These are phyloP conservation scores for Pantherophis vulpinus DNA, from an alignment of 2,797 vertebrate genomes.

Conservation along the genomic window DNA sequence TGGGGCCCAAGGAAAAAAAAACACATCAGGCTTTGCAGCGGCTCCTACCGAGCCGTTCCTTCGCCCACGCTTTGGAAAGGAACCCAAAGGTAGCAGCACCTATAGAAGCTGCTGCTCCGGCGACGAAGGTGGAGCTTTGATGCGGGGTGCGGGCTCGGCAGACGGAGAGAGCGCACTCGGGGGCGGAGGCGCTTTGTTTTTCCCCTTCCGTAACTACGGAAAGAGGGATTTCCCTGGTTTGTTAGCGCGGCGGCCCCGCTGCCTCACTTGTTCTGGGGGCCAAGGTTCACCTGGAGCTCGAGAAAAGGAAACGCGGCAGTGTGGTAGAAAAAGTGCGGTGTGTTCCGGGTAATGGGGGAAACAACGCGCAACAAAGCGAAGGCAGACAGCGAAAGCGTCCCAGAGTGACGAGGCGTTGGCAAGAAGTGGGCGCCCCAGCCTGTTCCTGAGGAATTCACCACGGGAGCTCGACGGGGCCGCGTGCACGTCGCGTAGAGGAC, in stretches of 20 bases:
- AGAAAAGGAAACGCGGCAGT: not conserved
- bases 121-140: not conserved
- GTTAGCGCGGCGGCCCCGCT: not conserved
- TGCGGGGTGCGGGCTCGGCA: not conserved
- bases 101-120: not conserved
- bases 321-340: not conserved
- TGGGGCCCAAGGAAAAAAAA: not conserved
- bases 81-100: not conserved
- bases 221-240: not conserved
- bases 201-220: not conserved
- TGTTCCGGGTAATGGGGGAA: not conserved
- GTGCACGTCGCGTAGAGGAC: not conserved
- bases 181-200: not conserved
- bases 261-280: no score
- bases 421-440: not conserved
- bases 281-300: not conserved
- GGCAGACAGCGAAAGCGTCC: not conserved
- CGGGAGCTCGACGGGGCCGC: fast-evolving
- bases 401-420: not conserved
- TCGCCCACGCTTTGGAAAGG: not conserved
- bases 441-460: not conserved
- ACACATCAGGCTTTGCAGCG: not conserved
- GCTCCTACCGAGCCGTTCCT: not conserved
- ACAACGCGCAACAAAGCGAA: not conserved
- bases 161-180: not conserved